Evolutionary conservation across 2,888 invertebrate genomes (phyloP).

Genomic region (Thysanoteuthis rhombus): DNA sequence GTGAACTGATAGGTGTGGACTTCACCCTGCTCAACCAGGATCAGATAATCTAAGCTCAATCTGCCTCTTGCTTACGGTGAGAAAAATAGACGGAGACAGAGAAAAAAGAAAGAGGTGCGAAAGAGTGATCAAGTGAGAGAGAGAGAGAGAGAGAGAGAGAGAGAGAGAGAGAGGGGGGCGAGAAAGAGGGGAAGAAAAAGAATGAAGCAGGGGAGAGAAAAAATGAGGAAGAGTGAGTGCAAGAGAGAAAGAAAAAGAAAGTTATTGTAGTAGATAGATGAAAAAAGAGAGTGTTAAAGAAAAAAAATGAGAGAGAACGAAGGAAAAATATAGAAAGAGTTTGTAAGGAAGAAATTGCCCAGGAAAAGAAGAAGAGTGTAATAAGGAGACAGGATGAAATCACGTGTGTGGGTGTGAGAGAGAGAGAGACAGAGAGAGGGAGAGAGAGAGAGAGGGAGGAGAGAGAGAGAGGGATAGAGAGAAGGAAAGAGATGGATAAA

Average conservation of each 20-base stretch:
- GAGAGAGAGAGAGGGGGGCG: background rate
- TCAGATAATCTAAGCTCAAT: too few species aligned
- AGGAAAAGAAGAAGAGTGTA: too few species aligned
- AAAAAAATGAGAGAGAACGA: background rate
- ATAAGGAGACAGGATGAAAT: too few species aligned
- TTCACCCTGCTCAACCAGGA: too few species aligned
- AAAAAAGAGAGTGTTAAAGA: too few species aligned
- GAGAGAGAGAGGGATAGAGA: background rate
- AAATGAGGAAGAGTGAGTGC: too few species aligned
- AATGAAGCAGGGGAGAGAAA: too few species aligned
- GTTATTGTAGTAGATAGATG: too few species aligned
- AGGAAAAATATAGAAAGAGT: background rate
- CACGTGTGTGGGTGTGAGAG: background rate
- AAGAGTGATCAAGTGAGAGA: background rate
- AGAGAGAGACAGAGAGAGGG: background rate
- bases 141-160: background rate
- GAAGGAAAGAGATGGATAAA: background rate
- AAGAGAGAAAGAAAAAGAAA: too few species aligned
- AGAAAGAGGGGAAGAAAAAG: too few species aligned
- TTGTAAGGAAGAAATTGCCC: background rate
- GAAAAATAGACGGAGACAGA: background rate
- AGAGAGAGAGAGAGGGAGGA: background rate
- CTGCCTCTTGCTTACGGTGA: background rate
- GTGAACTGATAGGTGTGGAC: too few species aligned
- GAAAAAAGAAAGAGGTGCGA: background rate